A percentile compares a stretch with the other conserved stretches of the same genome.
Conservation (phyloP, 2,888 invertebrate species). For the Eurois occulta region DNA sequence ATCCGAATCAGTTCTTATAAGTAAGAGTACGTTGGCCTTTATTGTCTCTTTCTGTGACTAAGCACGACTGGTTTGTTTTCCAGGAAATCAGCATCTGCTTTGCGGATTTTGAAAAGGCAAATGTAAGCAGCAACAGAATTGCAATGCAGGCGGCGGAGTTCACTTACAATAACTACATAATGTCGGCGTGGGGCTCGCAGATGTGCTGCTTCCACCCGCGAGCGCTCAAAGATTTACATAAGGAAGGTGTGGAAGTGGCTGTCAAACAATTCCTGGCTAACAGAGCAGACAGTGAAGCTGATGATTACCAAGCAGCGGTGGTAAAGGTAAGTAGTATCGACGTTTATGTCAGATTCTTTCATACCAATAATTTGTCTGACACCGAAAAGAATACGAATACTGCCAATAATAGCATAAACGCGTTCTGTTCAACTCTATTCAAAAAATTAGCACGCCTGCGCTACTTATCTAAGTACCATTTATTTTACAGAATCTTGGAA, state of each 20-base stretch:
- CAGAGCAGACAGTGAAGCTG: conserved; percentile 30
- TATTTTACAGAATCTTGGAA: conserved; percentile 43
- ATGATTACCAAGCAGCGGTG: conserved; percentile 49
- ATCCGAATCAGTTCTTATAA: not conserved
- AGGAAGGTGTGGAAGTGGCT: conserved; percentile 24
- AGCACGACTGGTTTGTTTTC: not conserved
- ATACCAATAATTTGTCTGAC: not conserved
- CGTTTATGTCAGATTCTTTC: not conserved
- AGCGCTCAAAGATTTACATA: conserved; percentile 49
- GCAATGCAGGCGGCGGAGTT: conserved; percentile 61
- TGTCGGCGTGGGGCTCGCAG: conserved; percentile 57
- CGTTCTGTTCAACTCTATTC: not conserved
- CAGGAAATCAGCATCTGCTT: conserved; percentile 59
- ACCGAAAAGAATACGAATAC: not conserved
- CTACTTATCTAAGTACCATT: not conserved
- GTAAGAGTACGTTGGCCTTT: not conserved
- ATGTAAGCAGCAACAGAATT: conserved; percentile 61
- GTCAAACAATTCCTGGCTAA: conserved; percentile 47
- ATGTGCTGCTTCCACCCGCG: conserved; percentile 59
- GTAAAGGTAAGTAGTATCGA: conserved; percentile 14
- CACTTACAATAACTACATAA: conserved; percentile 58
- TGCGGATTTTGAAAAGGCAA: conserved; percentile 52
- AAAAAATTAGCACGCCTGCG: not conserved
- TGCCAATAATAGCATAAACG: not conserved
- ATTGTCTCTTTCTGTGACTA: not conserved